Conservation (phyloP, 2,888 invertebrate genomes). For the Drosophila yooni region DNA sequence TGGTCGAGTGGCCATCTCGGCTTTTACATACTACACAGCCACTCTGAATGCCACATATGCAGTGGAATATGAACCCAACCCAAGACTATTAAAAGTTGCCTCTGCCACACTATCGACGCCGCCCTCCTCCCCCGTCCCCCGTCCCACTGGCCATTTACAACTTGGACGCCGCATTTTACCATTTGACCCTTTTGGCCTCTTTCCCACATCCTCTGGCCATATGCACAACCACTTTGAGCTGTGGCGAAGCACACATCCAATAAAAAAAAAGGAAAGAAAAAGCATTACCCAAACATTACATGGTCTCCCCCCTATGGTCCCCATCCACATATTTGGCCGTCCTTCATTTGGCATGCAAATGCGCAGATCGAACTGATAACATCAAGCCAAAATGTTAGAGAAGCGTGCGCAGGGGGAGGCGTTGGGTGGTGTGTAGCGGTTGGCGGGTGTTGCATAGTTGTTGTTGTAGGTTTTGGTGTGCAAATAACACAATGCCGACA, state of each 20-base stretch:
- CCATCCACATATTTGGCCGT: slow-evolving; percentile 25
- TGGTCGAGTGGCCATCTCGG: slow-evolving; percentile 18
- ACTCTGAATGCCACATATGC: slow-evolving; percentile 17
- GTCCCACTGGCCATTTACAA: not conserved
- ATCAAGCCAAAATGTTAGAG: slow-evolving; percentile 66
- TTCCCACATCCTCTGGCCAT: slow-evolving; percentile 62
- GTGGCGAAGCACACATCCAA: slow-evolving; percentile 63
- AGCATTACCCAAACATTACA: slow-evolving; percentile 56
- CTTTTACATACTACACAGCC: slow-evolving; percentile 7
- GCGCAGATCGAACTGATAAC: slow-evolving; percentile 78
- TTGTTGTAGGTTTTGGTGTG: slow-evolving; percentile 53
- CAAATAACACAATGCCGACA: slow-evolving; percentile 68
- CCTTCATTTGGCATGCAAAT: slow-evolving; percentile 76
- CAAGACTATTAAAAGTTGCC: slow-evolving; percentile 40
- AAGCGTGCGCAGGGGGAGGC: not conserved
- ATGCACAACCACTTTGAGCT: slow-evolving; percentile 66
- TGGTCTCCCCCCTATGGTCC: slow-evolving; percentile 3
- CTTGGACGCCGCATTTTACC: slow-evolving; percentile 39
- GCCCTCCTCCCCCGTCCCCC: not conserved
- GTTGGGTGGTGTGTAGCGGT: not conserved
- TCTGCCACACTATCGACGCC: slow-evolving; percentile 15
- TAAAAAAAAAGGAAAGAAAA: slow-evolving; percentile 8
- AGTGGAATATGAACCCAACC: slow-evolving; percentile 14
- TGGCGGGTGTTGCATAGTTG: slow-evolving; percentile 40
- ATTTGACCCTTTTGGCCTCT: slow-evolving; percentile 62